These are phyloP conservation scores for Calliopum simillimum DNA, from an alignment of 2,888 invertebrate species.

Conservation along the genomic window DNA sequence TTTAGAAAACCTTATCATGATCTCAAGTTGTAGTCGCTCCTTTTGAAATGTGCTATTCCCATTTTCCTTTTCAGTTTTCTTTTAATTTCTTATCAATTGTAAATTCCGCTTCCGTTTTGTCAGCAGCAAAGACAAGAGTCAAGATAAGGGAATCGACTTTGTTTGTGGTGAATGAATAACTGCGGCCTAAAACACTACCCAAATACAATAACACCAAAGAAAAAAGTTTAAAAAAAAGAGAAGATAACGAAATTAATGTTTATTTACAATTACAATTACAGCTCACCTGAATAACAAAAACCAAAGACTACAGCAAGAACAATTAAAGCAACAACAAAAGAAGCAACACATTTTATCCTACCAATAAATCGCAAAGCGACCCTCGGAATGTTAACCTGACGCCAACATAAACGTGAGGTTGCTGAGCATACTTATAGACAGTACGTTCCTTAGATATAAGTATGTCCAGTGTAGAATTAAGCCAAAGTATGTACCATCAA, in stretches of 20 bases:
- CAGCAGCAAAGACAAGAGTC: conserved; percentile 25
- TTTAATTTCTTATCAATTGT: neutral
- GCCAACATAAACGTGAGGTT: neutral
- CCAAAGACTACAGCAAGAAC: too few relatives aligned
- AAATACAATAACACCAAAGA: neutral
- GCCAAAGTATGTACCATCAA: too few relatives aligned
- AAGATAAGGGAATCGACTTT: conserved; percentile 5
- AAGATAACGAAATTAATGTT: conserved; percentile 30
- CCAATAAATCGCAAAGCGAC: too few relatives aligned
- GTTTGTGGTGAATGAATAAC: neutral
- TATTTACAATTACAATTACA: conserved; percentile 26
- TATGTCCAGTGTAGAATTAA: too few relatives aligned
- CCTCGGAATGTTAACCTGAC: too few relatives aligned
- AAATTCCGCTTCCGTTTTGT: conserved; percentile 15
- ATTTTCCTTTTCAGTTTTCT: neutral
- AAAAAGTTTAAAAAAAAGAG: neutral
- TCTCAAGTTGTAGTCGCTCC: neutral
- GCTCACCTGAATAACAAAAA: neutral
- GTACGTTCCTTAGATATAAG: too few relatives aligned
- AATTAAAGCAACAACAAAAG: too few relatives aligned
- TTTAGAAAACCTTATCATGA: conserved; percentile 4
- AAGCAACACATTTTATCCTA: too few relatives aligned
- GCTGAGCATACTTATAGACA: neutral
- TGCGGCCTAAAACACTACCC: neutral
- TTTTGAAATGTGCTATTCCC: too few relatives aligned